Evolutionary conservation across 2,797 vertebrate species (phyloP), one percentile per base, ranked within the genome.

Genomic region (Anabas testudineus): DNA sequence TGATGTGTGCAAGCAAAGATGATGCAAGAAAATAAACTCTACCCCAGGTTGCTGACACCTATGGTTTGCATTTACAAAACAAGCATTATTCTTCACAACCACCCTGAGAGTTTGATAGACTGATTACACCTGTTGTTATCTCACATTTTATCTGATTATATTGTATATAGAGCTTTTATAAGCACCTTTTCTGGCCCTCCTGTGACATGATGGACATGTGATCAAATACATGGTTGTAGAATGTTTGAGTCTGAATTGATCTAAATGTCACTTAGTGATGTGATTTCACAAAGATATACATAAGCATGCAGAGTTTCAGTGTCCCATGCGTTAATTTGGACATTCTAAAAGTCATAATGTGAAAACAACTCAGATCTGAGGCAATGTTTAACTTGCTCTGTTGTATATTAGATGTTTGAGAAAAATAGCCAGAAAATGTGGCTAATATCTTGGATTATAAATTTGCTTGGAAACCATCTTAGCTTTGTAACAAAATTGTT

Each of bases 1-100:
- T 82, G 90, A 88, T 85, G 84, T 92, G 93, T 95, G 94, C 94
- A 95, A 92, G 92, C 92, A 91, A 91, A 92, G 83, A 92, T 88
- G 79, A 82, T 51, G 9, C 84, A 92, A 92, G 86, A 92, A 93
- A 94, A 93, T 92, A 91, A 88, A 90, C 77, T 89, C 78, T 92
- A 48, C 80, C 72, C 68, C 46, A 34, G 67, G 63, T 66, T 43
- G 18, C 54, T 42, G 81, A 76, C 63, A 66, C 52, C 75, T 58
- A 70, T 78, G 67, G 63, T 76, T 72, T 69, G 72, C 47, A 56
- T 67, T 69, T 54, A 72, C 32, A 60, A 76, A 82, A 76, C 65
- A 60, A 64, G 69, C 45, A 54, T 36, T 53, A 22, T 52, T 68
- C 67, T 65, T 59, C 41, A 76, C 58, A 59, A 61, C 58, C 73